Conservation (phyloP, 2,797 vertebrate species). For the Lagocephalus sceleratus region DNA sequence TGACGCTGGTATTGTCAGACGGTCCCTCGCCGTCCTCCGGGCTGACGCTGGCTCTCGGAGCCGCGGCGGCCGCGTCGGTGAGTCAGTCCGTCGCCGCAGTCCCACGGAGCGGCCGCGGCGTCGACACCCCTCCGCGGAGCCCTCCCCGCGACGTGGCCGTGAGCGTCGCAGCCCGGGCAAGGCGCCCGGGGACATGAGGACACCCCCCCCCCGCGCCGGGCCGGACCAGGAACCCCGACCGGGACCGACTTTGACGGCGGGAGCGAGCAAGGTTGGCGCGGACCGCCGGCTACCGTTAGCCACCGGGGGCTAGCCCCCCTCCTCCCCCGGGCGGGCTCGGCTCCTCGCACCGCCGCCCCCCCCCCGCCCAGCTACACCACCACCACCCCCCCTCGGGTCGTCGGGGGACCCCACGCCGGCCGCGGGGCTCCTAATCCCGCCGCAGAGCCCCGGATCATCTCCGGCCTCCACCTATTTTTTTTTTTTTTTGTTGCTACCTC, state of each 20-base stretch:
- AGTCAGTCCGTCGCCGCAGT: conserved; percentile 55
- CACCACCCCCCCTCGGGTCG: too few relatives aligned
- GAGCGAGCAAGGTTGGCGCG: conserved; percentile 65
- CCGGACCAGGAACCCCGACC: conserved; percentile 42
- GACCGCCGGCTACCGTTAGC: conserved; percentile 30
- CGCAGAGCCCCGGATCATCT: too few relatives aligned
- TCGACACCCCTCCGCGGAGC: conserved; percentile 42
- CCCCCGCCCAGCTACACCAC: conserved; percentile 3
- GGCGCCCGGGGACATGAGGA: conserved; percentile 47
- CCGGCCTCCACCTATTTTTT: neutral
- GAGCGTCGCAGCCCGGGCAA: conserved; percentile 2
- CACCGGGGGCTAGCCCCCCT: conserved; percentile 35
- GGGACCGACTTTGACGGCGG: conserved; percentile 53
- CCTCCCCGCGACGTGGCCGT: conserved; percentile 22
- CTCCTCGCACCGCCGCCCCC: conserved; percentile 13
- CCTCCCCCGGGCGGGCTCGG: conserved; percentile 2
- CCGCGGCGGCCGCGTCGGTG: conserved; percentile 23
- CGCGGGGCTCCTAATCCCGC: too few relatives aligned
- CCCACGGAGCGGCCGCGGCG: conserved; percentile 43
- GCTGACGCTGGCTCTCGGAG: conserved; percentile 5
- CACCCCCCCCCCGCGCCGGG: conserved; percentile 30
- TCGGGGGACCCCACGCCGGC: too few relatives aligned
- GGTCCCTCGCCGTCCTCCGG: too few relatives aligned
- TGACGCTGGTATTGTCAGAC: too few relatives aligned
- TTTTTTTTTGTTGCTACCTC: neutral